A percentile compares a stretch with the other conserved stretches of the same genome.
phyloP scores from a whole-genome alignment of 2,113 vertebrate genomes.

The Megaceryle torquata region DNA sequence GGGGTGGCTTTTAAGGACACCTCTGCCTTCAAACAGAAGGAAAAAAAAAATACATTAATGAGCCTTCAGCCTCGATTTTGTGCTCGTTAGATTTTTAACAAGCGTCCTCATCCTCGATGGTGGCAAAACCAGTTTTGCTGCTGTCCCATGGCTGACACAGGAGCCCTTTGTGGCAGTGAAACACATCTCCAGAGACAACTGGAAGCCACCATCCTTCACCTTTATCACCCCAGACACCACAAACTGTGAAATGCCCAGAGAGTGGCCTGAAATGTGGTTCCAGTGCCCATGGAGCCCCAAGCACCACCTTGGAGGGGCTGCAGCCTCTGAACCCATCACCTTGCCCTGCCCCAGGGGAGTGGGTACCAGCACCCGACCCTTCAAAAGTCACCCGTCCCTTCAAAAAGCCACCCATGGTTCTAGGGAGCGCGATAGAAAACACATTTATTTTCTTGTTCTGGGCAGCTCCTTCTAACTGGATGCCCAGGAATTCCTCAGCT shows the following conservation, averaged over 20 bases:
- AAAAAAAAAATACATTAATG: fast-evolving
- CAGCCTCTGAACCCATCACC: not conserved
- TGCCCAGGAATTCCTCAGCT: not conserved
- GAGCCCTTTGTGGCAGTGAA: not conserved
- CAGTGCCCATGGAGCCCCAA: fast-evolving
- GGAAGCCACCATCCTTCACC: not conserved
- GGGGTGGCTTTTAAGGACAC: not conserved
- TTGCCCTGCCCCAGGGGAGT: not conserved
- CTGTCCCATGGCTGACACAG: fast-evolving
- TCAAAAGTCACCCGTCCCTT: not conserved
- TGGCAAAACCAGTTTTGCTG: not conserved
- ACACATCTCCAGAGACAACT: fast-evolving
- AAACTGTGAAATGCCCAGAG: not conserved
- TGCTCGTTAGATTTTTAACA: not conserved
- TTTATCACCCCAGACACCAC: fast-evolving
- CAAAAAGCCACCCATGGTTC: not conserved
- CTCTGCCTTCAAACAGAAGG: not conserved
- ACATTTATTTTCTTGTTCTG: not conserved
- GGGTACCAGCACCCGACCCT: not conserved
- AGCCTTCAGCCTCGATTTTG: not conserved
- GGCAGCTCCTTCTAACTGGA: not conserved
- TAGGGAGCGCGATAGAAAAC: fast-evolving
- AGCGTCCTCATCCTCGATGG: not conserved
- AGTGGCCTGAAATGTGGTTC: not conserved
- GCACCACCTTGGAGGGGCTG: not conserved